Evolutionary conservation across 2,797 vertebrate species (phyloP).

Genomic region (Tauraco hartlaubi): DNA sequence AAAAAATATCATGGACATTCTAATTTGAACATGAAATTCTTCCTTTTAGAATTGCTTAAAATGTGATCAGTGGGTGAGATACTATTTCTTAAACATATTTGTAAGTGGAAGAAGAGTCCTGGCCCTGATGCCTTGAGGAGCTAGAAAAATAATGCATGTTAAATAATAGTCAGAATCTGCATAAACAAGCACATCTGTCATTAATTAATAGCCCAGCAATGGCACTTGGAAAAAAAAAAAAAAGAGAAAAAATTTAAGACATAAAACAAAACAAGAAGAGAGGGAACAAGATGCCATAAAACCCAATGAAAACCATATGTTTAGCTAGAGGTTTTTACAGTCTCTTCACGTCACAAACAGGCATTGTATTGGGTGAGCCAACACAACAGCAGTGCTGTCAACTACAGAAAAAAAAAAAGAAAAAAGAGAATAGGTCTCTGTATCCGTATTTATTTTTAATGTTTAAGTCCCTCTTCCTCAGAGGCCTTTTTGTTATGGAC

Average conservation of each 20-base stretch:
- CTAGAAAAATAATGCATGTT: neutral
- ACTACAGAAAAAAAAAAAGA: neutral
- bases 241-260: neutral
- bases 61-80: neutral
- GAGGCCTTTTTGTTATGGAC: neutral
- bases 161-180: neutral
- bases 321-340: neutral
- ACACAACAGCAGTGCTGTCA: neutral
- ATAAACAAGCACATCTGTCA: neutral
- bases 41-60: neutral
- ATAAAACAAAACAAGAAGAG: neutral
- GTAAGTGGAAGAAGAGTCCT: neutral
- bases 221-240: neutral
- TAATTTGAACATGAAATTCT: neutral
- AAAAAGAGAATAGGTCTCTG: neutral
- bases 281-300: neutral
- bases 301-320: neutral
- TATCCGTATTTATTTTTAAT: neutral
- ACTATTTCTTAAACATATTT: neutral
- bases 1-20: neutral
- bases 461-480: neutral
- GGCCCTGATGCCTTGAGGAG: neutral
- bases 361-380: neutral
- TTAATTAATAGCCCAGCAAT: neutral
- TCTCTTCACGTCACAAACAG: neutral